Evolutionary conservation across 1,140 invertebrate species (phyloP).

Genomic region (Leptonema lineaticorne): DNA sequence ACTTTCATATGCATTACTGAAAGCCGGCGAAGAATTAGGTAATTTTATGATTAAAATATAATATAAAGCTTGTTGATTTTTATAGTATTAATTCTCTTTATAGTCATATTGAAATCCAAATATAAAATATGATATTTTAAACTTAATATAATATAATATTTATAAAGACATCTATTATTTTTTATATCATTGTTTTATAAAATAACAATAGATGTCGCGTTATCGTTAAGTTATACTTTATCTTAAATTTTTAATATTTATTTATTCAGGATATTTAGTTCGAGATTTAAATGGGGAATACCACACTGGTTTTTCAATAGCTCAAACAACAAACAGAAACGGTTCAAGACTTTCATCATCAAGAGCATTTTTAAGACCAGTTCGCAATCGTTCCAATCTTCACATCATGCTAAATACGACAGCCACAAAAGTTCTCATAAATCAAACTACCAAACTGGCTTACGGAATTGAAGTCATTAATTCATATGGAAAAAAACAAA

Average conservation of each 20-base stretch:
- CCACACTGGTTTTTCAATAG: constrained; percentile 85
- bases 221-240: too few relatives aligned
- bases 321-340: constrained; percentile 74
- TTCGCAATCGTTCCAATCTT: constrained; percentile 71
- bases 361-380: constrained; percentile 84
- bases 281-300: constrained; percentile 86
- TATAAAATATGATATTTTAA: too few relatives aligned
- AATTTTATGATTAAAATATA: too few relatives aligned
- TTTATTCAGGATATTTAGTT: constrained; percentile 68
- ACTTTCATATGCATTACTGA: constrained; percentile 77
- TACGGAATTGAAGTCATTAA: constrained; percentile 59
- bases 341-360: constrained; percentile 66
- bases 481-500: constrained; percentile 61
- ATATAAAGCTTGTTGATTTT: too few relatives aligned
- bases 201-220: background rate
- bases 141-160: too few relatives aligned
- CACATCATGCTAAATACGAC: constrained; percentile 67
- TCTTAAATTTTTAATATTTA: too few relatives aligned
- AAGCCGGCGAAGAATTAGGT: constrained; percentile 80
- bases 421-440: constrained; percentile 59
- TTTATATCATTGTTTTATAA: too few relatives aligned
- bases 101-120: too few relatives aligned
- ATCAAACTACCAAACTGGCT: constrained; percentile 56
- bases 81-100: too few relatives aligned
- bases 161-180: too few relatives aligned